A percentile compares a stretch with the other conserved stretches of the same genome.
phyloP scores from a whole-genome alignment of 2,888 invertebrate species.

The Pinctada fucata region DNA sequence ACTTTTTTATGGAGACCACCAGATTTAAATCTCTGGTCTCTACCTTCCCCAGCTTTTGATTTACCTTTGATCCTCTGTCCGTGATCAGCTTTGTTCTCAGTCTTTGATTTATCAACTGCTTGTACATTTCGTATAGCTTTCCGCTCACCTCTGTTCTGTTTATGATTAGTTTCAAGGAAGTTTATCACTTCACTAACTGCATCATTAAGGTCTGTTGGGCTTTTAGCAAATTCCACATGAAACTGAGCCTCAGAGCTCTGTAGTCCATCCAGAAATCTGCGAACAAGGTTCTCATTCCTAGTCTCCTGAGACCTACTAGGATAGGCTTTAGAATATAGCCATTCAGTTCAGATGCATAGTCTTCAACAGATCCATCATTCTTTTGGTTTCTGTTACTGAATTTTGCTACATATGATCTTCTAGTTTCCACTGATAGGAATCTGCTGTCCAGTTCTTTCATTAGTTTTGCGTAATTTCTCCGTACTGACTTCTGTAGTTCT shows the following conservation, averaged over 20 bases:
- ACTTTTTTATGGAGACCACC: not conserved
- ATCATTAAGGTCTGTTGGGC: not conserved
- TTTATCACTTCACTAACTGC: constrained; percentile 14
- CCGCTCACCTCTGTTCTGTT: too few relatives aligned
- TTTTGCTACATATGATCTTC: constrained; percentile 34
- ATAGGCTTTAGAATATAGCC: constrained; percentile 43
- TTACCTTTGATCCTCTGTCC: too few relatives aligned
- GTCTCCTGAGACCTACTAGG: constrained; percentile 30
- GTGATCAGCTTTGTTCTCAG: too few relatives aligned
- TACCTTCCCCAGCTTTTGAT: too few relatives aligned
- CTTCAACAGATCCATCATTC: constrained; percentile 15
- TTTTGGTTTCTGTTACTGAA: constrained; percentile 40
- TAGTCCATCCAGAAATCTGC: too few relatives aligned
- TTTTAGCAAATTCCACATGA: too few relatives aligned
- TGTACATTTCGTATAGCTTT: too few relatives aligned
- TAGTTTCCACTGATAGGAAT: constrained; percentile 42
- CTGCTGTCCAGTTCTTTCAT: constrained; percentile 12
- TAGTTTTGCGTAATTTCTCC: too few relatives aligned
- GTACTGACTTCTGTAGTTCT: too few relatives aligned
- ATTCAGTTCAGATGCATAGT: too few relatives aligned
- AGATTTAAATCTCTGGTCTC: not conserved
- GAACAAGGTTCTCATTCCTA: constrained; percentile 34
- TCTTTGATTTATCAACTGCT: too few relatives aligned
- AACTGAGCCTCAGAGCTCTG: constrained; percentile 14
- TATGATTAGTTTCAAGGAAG: not conserved